Conservation (phyloP, 1,140 invertebrate genomes). For the Lasioglossum baleicum region DNA sequence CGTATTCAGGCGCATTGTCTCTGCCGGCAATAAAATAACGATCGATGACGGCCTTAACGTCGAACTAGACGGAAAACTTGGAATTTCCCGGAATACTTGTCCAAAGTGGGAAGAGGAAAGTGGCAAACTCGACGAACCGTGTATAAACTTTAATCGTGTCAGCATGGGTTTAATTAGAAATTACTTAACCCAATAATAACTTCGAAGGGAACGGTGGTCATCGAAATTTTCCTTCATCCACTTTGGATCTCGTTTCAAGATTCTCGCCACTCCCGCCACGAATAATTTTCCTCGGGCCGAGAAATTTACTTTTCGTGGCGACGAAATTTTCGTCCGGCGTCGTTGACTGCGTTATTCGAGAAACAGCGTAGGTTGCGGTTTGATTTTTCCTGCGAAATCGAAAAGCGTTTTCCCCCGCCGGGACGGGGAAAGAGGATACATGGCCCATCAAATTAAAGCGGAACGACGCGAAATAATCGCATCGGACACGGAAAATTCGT, state of each 20-base stretch:
- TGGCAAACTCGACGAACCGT: background rate
- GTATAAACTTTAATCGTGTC: constrained; percentile 21
- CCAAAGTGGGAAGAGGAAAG: constrained; percentile 4
- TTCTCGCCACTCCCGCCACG: background rate
- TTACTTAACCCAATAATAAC: constrained; percentile 28
- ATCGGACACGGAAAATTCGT: background rate
- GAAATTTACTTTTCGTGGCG: background rate
- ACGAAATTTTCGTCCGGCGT: constrained; percentile 1
- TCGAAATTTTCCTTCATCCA: constrained; percentile 17
- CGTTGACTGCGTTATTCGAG: too few relatives aligned
- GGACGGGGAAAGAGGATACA: background rate
- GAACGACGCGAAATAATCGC: constrained; percentile 13
- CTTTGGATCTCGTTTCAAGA: constrained; percentile 4
- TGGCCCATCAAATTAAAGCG: background rate
- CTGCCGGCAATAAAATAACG: constrained; percentile 24
- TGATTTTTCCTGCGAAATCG: constrained; percentile 1
- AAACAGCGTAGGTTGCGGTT: background rate
- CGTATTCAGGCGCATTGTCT: background rate
- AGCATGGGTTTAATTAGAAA: constrained; percentile 22
- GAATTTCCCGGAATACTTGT: background rate
- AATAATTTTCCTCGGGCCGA: background rate
- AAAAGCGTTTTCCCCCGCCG: background rate
- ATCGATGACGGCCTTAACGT: constrained; percentile 2
- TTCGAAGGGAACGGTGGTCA: background rate
- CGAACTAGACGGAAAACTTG: background rate